Evolutionary conservation across 1,140 invertebrate genomes (phyloP).

Genomic region (Zaprionus ghesquierei): DNA sequence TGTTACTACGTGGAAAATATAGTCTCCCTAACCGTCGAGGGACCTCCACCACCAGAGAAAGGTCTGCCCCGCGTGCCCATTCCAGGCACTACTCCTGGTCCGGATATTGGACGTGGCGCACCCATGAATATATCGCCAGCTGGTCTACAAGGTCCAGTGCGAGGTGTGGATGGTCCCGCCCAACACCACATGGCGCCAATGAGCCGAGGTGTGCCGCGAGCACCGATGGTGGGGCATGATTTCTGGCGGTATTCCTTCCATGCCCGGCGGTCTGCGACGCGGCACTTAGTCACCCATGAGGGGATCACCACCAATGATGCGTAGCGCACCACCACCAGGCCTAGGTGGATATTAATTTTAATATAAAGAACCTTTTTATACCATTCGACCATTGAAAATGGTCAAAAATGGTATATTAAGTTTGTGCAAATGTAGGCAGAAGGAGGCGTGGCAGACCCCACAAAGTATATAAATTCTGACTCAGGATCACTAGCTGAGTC

Average conservation of each 20-base stretch:
- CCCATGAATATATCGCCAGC: constrained; percentile 84
- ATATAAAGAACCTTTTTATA: not conserved
- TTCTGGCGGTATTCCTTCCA: constrained; percentile 85
- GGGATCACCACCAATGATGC: constrained; percentile 92
- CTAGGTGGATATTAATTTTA: constrained; percentile 72
- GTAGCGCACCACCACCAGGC: constrained; percentile 85
- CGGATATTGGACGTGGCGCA: constrained; percentile 90
- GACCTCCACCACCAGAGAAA: constrained; percentile 98
- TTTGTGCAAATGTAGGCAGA: no score
- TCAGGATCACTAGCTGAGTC: no score
- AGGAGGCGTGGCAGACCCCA: no score
- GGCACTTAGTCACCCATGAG: constrained; percentile 88
- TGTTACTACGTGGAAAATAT: constrained; percentile 98
- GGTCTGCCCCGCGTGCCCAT: constrained; percentile 96
- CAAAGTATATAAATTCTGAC: no score
- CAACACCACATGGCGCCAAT: constrained; percentile 94
- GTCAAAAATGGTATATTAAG: no score
- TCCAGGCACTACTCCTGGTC: constrained; percentile 94
- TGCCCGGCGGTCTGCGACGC: constrained; percentile 88
- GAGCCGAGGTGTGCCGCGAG: constrained; percentile 89
- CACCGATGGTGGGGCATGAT: constrained; percentile 94
- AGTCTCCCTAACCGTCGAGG: constrained; percentile 98
- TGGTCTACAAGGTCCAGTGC: constrained; percentile 94
- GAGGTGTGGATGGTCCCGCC: constrained; percentile 97
- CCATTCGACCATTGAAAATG: no score